Evolutionary conservation across 2,888 invertebrate species (phyloP).

Genomic region (Alcis repandata): DNA sequence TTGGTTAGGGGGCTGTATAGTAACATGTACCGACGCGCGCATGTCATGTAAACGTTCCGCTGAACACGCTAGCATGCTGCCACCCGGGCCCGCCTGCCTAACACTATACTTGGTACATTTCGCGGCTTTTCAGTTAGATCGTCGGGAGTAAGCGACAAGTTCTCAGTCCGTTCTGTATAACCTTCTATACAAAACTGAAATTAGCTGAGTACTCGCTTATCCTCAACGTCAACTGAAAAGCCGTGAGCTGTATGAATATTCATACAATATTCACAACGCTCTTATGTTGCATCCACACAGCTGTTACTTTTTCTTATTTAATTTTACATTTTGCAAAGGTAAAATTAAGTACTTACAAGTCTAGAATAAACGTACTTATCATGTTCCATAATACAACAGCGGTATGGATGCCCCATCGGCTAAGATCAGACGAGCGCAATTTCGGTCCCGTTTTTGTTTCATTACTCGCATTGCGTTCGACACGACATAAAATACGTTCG

Average conservation of each 20-base stretch:
- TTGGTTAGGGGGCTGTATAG: constrained; percentile 5
- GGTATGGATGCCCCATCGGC: constrained; percentile 1
- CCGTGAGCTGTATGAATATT: background rate
- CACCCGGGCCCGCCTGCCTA: constrained; percentile 59
- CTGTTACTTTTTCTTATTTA: background rate
- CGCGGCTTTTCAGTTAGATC: background rate
- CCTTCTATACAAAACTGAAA: background rate
- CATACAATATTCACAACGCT: background rate
- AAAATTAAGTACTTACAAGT: background rate
- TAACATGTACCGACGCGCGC: constrained; percentile 59
- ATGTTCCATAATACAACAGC: background rate
- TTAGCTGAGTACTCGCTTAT: background rate
- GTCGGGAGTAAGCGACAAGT: background rate
- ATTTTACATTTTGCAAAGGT: background rate
- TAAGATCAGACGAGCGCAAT: background rate
- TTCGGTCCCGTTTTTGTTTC: background rate
- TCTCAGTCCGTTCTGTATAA: background rate
- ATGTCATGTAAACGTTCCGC: constrained; percentile 67
- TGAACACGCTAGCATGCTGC: constrained; percentile 46
- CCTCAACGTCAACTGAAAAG: background rate
- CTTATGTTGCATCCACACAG: background rate
- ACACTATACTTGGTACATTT: constrained; percentile 53
- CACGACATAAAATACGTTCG: background rate
- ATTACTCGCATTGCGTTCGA: background rate
- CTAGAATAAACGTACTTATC: background rate